Evolutionary conservation across 2,888 invertebrate species (phyloP).

Genomic region (Drosophila macrothrix): DNA sequence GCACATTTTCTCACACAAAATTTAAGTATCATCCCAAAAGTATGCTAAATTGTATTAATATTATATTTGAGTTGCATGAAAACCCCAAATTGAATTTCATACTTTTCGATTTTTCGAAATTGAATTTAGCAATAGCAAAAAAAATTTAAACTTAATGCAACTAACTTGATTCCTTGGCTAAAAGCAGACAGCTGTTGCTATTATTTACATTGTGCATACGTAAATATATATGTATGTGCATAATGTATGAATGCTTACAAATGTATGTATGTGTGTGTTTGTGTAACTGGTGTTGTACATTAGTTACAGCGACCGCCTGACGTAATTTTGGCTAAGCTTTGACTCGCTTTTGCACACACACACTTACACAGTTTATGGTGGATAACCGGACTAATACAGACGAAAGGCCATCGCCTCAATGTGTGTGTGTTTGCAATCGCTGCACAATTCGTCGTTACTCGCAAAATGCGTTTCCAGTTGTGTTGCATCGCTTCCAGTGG

Average conservation of each 20-base stretch:
- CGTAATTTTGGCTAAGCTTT: conserved; percentile 51
- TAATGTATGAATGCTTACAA: conserved; percentile 1
- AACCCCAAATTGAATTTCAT: background rate
- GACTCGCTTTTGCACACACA: conserved; percentile 20
- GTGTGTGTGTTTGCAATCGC: conserved; percentile 52
- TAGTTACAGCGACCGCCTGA: conserved; percentile 40
- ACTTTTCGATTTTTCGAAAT: background rate
- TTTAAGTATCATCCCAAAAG: conserved; percentile 9
- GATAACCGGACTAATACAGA: conserved; percentile 1
- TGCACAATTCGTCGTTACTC: conserved; percentile 54
- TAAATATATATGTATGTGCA: background rate
- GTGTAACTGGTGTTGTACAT: conserved; percentile 22
- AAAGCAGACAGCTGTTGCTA: background rate
- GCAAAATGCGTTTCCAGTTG: conserved; percentile 71
- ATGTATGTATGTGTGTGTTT: background rate
- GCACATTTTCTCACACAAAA: background rate
- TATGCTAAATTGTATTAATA: background rate
- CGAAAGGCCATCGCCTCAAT: background rate
- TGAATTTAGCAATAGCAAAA: background rate
- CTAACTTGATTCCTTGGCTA: background rate
- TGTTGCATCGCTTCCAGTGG: conserved; percentile 69
- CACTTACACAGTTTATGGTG: background rate
- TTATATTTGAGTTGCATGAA: background rate
- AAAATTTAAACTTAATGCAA: background rate
- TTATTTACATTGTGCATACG: background rate